Evolutionary conservation across 2,888 invertebrate species (phyloP).

Genomic region (Synergus japonicus): DNA sequence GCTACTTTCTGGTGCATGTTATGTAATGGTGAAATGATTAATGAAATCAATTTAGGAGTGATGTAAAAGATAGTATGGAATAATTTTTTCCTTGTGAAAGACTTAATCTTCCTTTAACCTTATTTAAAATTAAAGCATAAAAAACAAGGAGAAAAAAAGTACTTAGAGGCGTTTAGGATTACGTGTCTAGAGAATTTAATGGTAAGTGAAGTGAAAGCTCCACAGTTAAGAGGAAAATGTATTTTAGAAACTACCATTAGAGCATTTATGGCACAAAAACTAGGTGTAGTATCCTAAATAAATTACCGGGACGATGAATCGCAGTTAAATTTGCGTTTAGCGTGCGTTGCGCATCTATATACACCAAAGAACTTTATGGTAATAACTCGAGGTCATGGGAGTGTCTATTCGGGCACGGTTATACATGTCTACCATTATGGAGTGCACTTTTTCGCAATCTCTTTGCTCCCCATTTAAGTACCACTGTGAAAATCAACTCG

Average conservation of each 20-base stretch:
- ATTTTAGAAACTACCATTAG: slow-evolving; percentile 39
- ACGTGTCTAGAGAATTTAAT: slow-evolving; percentile 31
- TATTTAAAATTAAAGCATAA: not conserved
- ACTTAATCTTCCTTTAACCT: not conserved
- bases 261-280: slow-evolving; percentile 29
- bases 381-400: slow-evolving; percentile 31
- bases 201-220: slow-evolving; percentile 39
- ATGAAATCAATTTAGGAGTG: too few relatives aligned
- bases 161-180: slow-evolving; percentile 8
- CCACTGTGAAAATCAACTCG: slow-evolving; percentile 24
- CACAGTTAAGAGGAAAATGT: slow-evolving; percentile 19
- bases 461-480: slow-evolving; percentile 9
- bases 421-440: slow-evolving; percentile 18
- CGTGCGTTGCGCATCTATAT: slow-evolving; percentile 36
- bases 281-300: slow-evolving; percentile 30
- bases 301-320: slow-evolving; percentile 16
- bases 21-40: not conserved
- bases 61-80: too few relatives aligned
- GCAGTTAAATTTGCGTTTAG: slow-evolving; percentile 21
- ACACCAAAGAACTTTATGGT: slow-evolving; percentile 10
- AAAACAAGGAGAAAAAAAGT: not conserved
- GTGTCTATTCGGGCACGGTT: slow-evolving; percentile 33
- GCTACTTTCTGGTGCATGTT: not conserved
- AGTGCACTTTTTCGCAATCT: slow-evolving; percentile 35
- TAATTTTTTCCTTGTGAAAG: slow-evolving; percentile 8